Evolutionary conservation across 1,140 invertebrate genomes (phyloP).

Genomic region (Schlechtendalia chinensis): DNA sequence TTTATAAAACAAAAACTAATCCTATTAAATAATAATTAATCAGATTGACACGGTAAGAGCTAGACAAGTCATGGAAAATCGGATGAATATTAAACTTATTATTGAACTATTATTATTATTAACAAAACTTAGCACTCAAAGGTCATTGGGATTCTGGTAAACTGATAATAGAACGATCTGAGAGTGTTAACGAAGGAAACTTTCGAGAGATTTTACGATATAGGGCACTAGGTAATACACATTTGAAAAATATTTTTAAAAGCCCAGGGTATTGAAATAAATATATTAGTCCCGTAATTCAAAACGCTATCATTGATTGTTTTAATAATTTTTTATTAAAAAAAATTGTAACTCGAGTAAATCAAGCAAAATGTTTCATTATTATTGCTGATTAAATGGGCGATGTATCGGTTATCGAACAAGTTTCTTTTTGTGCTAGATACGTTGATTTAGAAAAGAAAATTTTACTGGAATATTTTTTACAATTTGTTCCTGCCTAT

Average conservation of each 20-base stretch:
- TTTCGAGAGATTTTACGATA: not conserved
- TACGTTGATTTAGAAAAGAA: too few species aligned
- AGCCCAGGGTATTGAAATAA: not conserved
- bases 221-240: not conserved
- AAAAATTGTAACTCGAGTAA: conserved; percentile 5
- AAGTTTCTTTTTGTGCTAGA: too few species aligned
- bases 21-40: not conserved
- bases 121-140: not conserved
- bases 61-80: not conserved
- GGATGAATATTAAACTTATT: conserved; percentile 1
- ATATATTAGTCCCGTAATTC: conserved; percentile 3
- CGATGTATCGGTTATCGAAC: too few species aligned
- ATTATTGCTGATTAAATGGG: too few species aligned
- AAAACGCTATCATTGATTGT: not conserved
- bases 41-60: not conserved
- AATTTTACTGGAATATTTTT: too few species aligned
- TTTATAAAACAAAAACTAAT: conserved; percentile 16
- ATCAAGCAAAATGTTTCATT: too few species aligned
- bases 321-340: not conserved
- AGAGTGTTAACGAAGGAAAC: not conserved
- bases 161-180: not conserved
- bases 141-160: not conserved
- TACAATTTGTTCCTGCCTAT: too few species aligned
- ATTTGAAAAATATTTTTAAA: not conserved
- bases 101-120: not conserved